Evolutionary conservation across 30 jellyfish, hydroid and myxozoan genomes (phyloP), one percentile per base, ranked within the genome.

Genomic region (Catostylus mosaicus): DNA sequence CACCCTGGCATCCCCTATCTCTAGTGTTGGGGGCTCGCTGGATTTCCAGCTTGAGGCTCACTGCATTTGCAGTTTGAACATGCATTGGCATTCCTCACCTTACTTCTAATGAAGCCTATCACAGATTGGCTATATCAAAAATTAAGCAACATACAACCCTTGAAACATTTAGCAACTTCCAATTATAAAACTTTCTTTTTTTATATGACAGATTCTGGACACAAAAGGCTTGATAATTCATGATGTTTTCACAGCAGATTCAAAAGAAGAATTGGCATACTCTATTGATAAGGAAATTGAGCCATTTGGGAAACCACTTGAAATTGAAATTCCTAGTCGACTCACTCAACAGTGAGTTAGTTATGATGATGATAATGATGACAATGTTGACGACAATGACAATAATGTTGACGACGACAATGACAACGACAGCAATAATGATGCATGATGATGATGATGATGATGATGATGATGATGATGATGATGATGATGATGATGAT

Each of bases 301-400:
- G 20, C 97, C 97, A 23, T 88, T 84, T 87, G 98, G 98, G 30
- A 74, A 87, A 54, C 97, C 98, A 5, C 80, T 93, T 36, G 85
- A 75, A 19, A 83, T 93, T 19, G 23, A 23, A 6, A 31, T 93
- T 7, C 96, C 96, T 6, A 72, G 61, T 27, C 57, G 54, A 26
- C 30, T 65, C 14, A 26, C 69, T 8, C 63, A 84, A 71, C 38
- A 70, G 96, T 84, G 57, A 56, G 89, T 37, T 33, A n/a, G n/a
- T n/a, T n/a, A n/a, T 40, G 54, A 40, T 40, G 54, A 40, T 14
- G 10, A 5, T 60, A 14, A 40, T 14, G 14, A 5, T 40, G 7
- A 14, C 7, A 14, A 14, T 40, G 63, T 5, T 50, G 63, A 16
- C 24, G 5, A 5, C 2, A 10, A 2, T 50, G 2, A 16, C 24